phyloP scores from a whole-genome alignment of 2,888 invertebrate genomes.

The Formica aserva region DNA sequence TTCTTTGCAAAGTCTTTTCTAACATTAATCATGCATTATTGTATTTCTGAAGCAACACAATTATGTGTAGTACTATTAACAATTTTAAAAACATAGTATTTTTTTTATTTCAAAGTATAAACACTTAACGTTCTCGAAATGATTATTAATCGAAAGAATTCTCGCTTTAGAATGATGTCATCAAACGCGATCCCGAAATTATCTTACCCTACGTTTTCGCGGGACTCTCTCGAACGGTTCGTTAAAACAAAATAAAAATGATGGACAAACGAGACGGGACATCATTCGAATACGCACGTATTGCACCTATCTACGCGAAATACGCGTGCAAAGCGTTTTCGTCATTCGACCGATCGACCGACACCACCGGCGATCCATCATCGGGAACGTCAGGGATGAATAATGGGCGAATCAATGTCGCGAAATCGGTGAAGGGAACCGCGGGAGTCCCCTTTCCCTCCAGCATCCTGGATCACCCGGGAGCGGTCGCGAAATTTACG shows the following conservation, averaged over 20 bases:
- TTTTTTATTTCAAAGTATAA: background rate
- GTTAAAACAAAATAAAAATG: conserved; percentile 15
- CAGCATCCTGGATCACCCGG: conserved; percentile 24
- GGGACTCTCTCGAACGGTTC: conserved; percentile 65
- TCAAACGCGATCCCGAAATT: background rate
- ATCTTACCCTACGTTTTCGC: background rate
- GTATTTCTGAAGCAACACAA: background rate
- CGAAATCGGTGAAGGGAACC: background rate
- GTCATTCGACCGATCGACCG: conserved; percentile 68
- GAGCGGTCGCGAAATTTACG: conserved; percentile 38
- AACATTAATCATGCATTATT: background rate
- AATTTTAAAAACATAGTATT: background rate
- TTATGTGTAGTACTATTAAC: background rate
- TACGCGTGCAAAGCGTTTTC: conserved; percentile 60
- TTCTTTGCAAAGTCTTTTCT: background rate
- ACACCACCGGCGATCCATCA: conserved; percentile 75
- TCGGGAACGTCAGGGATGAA: conserved; percentile 74
- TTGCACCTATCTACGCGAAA: conserved; percentile 30
- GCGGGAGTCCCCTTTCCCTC: background rate
- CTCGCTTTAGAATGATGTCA: background rate
- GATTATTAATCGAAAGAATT: background rate
- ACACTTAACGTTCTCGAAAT: background rate
- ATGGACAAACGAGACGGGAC: conserved; percentile 11
- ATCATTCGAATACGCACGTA: background rate
- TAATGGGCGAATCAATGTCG: conserved; percentile 77